Base-by-base conservation (phyloP, 2,888 invertebrate species). In the Phasia obesa region DNA sequence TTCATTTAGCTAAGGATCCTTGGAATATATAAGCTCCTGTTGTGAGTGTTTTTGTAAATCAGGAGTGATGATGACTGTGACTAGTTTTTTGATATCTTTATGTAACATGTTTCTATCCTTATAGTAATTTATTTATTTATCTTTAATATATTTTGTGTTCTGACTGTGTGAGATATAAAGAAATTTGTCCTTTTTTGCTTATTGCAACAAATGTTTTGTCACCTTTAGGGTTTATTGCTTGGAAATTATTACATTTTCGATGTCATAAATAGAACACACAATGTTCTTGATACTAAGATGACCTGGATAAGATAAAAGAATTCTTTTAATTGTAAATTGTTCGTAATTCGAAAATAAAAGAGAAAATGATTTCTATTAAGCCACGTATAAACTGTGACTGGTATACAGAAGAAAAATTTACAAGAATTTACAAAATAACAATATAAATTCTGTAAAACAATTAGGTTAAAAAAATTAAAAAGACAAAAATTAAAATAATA, bases 171-270 rank as follows among this genome's bases (percentile, higher is more conserved):
- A 65, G 74, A 62, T 42, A 77, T 73, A 64, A 51, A 74, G 67
- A 17, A 70, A 42, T 53, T 64, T 57, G 15, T 49, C 25, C 17
- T 62, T n/a, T 27, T 2, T 70, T 23, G 47, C 17, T 35, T 44
- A 21, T 65, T 51, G 59, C 49, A 74, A 78, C 82, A 82, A 74
- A 70, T 82, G 70, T 82, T 77, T 78, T 78, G 59, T 59, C 82
- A 78, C 78, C 69, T 78, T 69, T 49, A 15, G 25, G 60, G n/a
- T 21, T 15, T 55, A 51, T 13, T 38, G 2, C 13, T 25, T 1
- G 15, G 13, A 21, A 5, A 4, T 1, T 51, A 15, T 25, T 62
- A 60, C 19, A 9, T 31, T 31, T 42, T 49, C 21, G 13, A 17
- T 35, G 23, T 35, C 53, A 65, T 35, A 77, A 76, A 35, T 81